These are phyloP conservation scores for Melanotus villosus DNA, from an alignment of 2,888 invertebrate genomes.

Conservation along the genomic window DNA sequence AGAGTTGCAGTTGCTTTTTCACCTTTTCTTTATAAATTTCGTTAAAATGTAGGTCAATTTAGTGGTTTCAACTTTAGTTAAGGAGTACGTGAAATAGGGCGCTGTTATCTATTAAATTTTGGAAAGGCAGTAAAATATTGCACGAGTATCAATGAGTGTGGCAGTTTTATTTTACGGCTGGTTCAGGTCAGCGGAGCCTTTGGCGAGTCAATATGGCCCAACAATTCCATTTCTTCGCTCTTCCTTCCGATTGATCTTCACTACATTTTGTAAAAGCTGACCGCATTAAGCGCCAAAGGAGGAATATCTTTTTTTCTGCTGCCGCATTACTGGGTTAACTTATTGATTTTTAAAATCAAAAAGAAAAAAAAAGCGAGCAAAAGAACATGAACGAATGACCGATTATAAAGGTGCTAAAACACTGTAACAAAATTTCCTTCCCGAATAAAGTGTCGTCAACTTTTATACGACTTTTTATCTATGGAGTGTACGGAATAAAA, in stretches of 20 bases:
- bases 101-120: not conserved
- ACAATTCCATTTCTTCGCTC: slow-evolving; percentile 62
- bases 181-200: slow-evolving; percentile 35
- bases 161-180: slow-evolving; percentile 31
- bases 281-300: slow-evolving; percentile 31
- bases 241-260: slow-evolving; percentile 53
- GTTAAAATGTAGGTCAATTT: too few relatives aligned
- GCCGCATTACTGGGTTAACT: slow-evolving; percentile 22
- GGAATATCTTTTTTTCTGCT: slow-evolving; percentile 30
- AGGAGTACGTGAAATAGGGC: not conserved
- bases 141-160: slow-evolving; percentile 11
- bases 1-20: too few relatives aligned
- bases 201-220: slow-evolving; percentile 61
- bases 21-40: too few relatives aligned
- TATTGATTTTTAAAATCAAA: slow-evolving; percentile 36
- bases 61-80: not conserved
- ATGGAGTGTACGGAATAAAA: slow-evolving; percentile 13
- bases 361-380: too few relatives aligned
- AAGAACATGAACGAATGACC: slow-evolving; percentile 4
- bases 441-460: slow-evolving; percentile 21
- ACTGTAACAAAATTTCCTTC: slow-evolving; percentile 14
- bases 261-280: slow-evolving; percentile 33
- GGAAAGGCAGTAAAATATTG: not conserved
- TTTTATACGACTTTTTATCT: slow-evolving; percentile 27
- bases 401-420: slow-evolving; percentile 22